Evolutionary conservation across 2,888 invertebrate genomes (phyloP), one percentile per base, ranked within the genome.

Genomic region (Drosophila monieri): DNA sequence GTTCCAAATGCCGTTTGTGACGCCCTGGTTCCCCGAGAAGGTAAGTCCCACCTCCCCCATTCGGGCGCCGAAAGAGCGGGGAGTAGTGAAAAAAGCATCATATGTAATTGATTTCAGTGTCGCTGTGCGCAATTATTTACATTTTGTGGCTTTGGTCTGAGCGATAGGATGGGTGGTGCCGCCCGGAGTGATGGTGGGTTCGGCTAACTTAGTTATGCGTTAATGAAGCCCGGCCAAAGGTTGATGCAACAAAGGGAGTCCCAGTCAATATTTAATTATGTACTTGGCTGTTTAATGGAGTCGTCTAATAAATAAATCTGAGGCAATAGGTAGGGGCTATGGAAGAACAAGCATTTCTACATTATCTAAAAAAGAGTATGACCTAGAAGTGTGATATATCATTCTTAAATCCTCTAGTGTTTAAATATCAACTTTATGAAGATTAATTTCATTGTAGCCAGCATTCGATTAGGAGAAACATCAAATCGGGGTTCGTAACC

Each of bases 21-120:
- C 97, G 51, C 97, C 97, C 21, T 97, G 97, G 97, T 97, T 97
- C 90, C 97, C 97, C 1, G 97, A 97, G 92, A 97, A 97, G 94
- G 96, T 96, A 92, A 93, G 91, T 88, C 61, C 35, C 12, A 46
- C 37, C 39, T 12, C 32, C 41, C 18, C 57, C 23, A 35, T 14
- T 9, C 9, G 1, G 10, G 10, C 14, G 35, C 35, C 10, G 8
- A 15, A 2, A 21, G 47, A 8, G 2, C n/a, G 2, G 23, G 15
- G 49, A 57, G 47, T 58, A 44, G 49, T n/a, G 18, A 27, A n/a
- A 41, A 37, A 25, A 39, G 6, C 56, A 57, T 53, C 73, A 65
- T 61, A 49, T 69, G 72, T 71, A 69, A 69, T 69, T 69, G 69
- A 71, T 69, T 71, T 71, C 60, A 41, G 59, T 75, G 78, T 75